Evolutionary conservation across 2,113 vertebrate species (phyloP).

Genomic region (Labrus mixtus): DNA sequence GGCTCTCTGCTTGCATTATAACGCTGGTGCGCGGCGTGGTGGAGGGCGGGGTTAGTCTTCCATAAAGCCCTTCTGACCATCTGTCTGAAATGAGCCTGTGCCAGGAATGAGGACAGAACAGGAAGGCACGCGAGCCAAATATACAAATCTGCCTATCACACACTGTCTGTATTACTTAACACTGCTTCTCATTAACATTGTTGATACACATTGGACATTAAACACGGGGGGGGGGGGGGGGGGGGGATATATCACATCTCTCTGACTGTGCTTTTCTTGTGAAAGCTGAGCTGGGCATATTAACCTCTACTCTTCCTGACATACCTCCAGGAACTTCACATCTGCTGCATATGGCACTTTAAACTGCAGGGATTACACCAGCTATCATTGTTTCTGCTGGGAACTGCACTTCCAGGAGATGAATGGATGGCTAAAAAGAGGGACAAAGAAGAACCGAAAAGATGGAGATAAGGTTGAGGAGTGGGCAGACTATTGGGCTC

Average conservation of each 20-base stretch:
- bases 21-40: background rate
- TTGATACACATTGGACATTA: background rate
- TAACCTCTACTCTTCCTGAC: slow-evolving; percentile 30
- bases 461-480: background rate
- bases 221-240: too few relatives aligned
- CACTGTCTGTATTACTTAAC: slow-evolving; percentile 24
- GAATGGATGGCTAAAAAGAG: background rate
- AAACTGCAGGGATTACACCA: slow-evolving; percentile 3
- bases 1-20: slow-evolving; percentile 3
- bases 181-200: background rate
- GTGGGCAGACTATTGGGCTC: background rate
- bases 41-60: slow-evolving; percentile 9
- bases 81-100: slow-evolving; percentile 67
- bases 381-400: slow-evolving; percentile 14
- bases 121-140: slow-evolving; percentile 18
- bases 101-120: slow-evolving; percentile 62
- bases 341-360: slow-evolving; percentile 21
- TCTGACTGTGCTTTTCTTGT: slow-evolving; percentile 4
- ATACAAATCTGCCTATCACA: slow-evolving; percentile 2
- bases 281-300: slow-evolving; percentile 1
- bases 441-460: background rate
- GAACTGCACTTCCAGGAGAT: slow-evolving; percentile 20
- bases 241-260: background rate
- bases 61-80: slow-evolving; percentile 73
- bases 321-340: slow-evolving; percentile 22